These are phyloP conservation scores for Microcaecilia unicolor DNA, from an alignment of 2,797 vertebrate genomes.

Conservation along the genomic window DNA sequence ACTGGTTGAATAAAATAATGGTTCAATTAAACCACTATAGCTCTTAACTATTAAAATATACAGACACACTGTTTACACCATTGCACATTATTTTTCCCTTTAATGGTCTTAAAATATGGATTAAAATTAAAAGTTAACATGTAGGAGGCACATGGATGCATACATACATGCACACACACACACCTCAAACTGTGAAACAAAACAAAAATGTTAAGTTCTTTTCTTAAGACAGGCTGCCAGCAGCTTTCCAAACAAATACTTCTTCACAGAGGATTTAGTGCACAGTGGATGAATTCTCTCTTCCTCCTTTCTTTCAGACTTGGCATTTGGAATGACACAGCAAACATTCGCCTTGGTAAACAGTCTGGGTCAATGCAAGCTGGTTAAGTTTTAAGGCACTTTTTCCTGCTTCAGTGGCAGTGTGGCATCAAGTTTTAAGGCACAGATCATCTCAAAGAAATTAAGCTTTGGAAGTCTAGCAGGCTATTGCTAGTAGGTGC, in stretches of 20 bases:
- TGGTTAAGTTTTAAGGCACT: constrained; percentile 53
- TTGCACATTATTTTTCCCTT: constrained; percentile 72
- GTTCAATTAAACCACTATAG: constrained; percentile 37
- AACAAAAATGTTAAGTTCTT: constrained; percentile 22
- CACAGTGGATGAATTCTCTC: constrained; percentile 11
- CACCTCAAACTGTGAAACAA: too few relatives aligned
- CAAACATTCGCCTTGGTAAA: constrained; percentile 19
- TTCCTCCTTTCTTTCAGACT: neutral
- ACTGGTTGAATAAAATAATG: constrained; percentile 33
- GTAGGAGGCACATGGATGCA: constrained; percentile 46
- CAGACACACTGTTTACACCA: constrained; percentile 74
- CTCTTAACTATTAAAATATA: constrained; percentile 67
- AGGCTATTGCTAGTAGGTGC: constrained; percentile 12
- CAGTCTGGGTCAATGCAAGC: constrained; percentile 18
- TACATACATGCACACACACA: constrained; percentile 28
- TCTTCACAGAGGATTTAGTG: constrained; percentile 30
- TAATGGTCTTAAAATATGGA: constrained; percentile 29
- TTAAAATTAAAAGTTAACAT: constrained; percentile 49
- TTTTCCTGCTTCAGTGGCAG: constrained; percentile 44
- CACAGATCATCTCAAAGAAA: constrained; percentile 35
- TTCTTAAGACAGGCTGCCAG: constrained; percentile 75
- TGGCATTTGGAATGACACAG: constrained; percentile 5
- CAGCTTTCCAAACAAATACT: constrained; percentile 64
- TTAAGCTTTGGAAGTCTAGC: constrained; percentile 47
- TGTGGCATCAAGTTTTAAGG: constrained; percentile 47